Base-by-base conservation (phyloP, 2,888 invertebrate genomes). In the Opisthograptis luteolata region DNA sequence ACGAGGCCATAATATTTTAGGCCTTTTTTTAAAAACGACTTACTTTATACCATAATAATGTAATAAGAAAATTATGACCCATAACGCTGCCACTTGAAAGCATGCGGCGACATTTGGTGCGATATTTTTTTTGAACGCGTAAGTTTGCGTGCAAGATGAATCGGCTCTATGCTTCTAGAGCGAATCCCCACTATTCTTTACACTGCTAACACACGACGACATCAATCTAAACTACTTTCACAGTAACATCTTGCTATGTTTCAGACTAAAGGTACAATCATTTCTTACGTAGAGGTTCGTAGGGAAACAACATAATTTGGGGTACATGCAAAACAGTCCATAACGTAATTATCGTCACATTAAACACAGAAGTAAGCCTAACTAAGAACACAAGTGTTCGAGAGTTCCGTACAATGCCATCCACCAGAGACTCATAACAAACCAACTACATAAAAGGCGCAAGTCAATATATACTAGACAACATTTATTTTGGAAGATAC, bases 401-500 rank as follows among this genome's bases (percentile, higher is more conserved):
- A 37, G 68, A 62, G 60, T 58, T 63, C 58, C 55, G 53, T 61
- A 62, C 61, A 66, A 76, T 76, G 75, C 76, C 64, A 78, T 75
- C 79, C 66, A 69, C 70, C 72, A 58, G 69, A 57, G 69, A 53
- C 67, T 64, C 47, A 71, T 66, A 58, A 67, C 67, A 72, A 66
- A 68, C 62, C 64, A 71, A 63, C 82, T 83, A 84, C 75, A 70
- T 73, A 66, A 74, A 66, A 76, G 70, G 68, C 70, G 66, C 59
- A 70, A 59, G 62, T 73, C 78, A 70, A 81, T 77, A 81, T 78
- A 80, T 76, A 80, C 76, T 82, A 78, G 76, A 82, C 68, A 83
- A 85, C 89, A 90, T 90, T 90, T 89, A 90, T 89, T 90, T 90
- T 90, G 90, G 90, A 90, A 90, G 90, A 88, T 70, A 66, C 64